Conservation (phyloP, 2,888 invertebrate species). For the Lottia scabra region DNA sequence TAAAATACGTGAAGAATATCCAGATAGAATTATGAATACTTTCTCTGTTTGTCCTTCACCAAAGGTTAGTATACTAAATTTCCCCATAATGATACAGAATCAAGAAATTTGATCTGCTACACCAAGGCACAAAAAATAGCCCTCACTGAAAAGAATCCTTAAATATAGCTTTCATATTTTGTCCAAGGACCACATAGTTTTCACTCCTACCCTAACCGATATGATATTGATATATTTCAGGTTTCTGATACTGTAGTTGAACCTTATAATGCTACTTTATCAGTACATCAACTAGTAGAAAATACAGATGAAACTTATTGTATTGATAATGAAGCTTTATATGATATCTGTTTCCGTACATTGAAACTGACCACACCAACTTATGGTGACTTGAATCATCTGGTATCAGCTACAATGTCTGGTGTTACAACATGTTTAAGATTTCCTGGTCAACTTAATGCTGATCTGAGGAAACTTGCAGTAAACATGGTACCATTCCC, state of each 20-base stretch:
- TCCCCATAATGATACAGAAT: too few relatives aligned
- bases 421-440: background rate
- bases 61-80: background rate
- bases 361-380: background rate
- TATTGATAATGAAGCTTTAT: background rate
- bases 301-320: background rate
- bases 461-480: background rate
- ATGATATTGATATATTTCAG: background rate
- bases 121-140: too few relatives aligned
- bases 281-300: constrained; percentile 3
- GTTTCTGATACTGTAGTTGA: constrained; percentile 1
- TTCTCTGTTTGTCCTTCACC: background rate
- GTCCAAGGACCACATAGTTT: too few relatives aligned
- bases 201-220: background rate
- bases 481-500: background rate
- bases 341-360: background rate
- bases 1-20: constrained; percentile 5
- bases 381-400: background rate
- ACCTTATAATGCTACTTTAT: background rate
- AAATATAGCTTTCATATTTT: too few relatives aligned
- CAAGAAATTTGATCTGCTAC: too few relatives aligned
- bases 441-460: constrained; percentile 1
- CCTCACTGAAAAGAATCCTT: too few relatives aligned
- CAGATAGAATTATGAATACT: background rate
- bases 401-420: background rate